Base-by-base conservation (phyloP, 2,797 vertebrate species). In the Helostoma temminkii region DNA sequence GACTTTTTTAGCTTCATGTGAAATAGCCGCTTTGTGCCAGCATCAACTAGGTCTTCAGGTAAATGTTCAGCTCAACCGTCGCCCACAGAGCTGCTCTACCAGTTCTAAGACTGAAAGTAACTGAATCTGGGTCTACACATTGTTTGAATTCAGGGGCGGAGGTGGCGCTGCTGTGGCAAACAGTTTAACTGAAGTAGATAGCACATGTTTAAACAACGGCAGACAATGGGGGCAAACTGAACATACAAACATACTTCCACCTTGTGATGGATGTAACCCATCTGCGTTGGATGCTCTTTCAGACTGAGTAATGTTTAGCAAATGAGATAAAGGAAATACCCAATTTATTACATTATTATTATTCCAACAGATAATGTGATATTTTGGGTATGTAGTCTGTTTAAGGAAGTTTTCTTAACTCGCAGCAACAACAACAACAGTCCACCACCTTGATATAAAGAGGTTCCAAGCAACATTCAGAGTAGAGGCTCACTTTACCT, bases 111-210 rank as follows among this genome's bases (percentile, higher is more conserved):
- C 34, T 80, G 72, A 71, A 81, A 52, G 69, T 58, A 65, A 71
- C 76, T 74, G 82, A 75, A 91, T 91, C 78, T 54, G 0, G 86
- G 90, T 75, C 83, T 43, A 7, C 71, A 62, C 66, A 65, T 43
- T 18, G 47, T 74, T 74, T 78, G 68, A 69, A 32, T 18, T 42
- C 9, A 24, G 22, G 47, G 7, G 39, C 3, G 2, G 21, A 26
- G 28, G 46, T 24, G 37, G 12, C 46, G 1, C 15, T 10, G 1
- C 15, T 10, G 26, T 37, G 21, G n/a, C 19, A 46, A 63, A 42
- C 65, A 1, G 74, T 86, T 83, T 30, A 84, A 83, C 78, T 65
- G 78, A 84, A 63, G 15, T 32, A 49, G 56, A 54, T 21, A 53
- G 21, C 66, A 49, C 62, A 34, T 61, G 55, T 72, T 71, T 37